Evolutionary conservation across 2,113 vertebrate species (phyloP).

Genomic region (Pipra filicauda): DNA sequence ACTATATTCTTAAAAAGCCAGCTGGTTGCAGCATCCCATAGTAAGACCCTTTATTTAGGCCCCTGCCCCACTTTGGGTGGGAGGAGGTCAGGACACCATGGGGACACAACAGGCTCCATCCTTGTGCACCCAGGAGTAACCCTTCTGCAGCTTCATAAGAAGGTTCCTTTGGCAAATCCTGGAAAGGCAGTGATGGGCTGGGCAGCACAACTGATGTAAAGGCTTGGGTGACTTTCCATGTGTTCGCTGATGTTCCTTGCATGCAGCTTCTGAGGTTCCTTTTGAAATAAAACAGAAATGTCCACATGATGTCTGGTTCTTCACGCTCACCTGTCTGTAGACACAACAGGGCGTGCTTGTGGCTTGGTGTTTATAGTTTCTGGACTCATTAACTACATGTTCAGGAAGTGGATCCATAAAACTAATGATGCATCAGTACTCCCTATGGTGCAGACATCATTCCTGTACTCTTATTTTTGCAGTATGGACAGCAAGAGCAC

Average conservation of each 20-base stretch:
- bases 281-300: not conserved
- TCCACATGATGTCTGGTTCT: not conserved
- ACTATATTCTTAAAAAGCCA: not conserved
- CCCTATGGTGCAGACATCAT: not conserved
- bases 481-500: not conserved
- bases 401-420: not conserved
- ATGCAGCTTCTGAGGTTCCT: not conserved
- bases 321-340: accelerated
- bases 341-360: not conserved
- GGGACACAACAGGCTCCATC: not conserved
- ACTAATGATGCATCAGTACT: not conserved
- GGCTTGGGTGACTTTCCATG: not conserved
- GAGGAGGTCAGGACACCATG: not conserved
- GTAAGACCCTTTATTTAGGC: not conserved
- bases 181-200: not conserved
- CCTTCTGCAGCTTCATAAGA: not conserved
- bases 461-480: not conserved
- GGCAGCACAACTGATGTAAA: not conserved
- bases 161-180: not conserved
- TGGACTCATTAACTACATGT: not conserved
- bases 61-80: not conserved
- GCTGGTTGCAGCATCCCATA: not conserved
- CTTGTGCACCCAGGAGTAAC: not conserved
- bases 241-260: not conserved
- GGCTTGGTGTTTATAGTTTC: not conserved